Evolutionary conservation across 1,140 invertebrate genomes (phyloP), one percentile per base, ranked within the genome.

Genomic region (Neodiprion fabricii): DNA sequence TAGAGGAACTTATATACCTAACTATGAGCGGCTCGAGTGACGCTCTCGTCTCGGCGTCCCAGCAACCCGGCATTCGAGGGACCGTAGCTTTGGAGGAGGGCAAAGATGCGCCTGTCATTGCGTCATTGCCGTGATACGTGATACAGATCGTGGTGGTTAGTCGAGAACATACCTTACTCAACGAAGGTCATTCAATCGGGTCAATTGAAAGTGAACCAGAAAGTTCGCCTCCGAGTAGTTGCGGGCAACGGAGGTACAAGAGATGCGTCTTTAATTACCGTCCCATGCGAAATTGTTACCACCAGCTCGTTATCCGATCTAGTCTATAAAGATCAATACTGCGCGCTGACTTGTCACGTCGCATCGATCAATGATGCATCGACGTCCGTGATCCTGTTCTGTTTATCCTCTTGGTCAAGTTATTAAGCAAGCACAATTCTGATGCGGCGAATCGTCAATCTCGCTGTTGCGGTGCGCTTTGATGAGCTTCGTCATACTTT

Each of bases 121-220:
- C 53, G 53, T 61, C 53, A 61, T 61, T 61, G 9, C 4, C 53
- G 53, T 61, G 53, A 61, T 61, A 61, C 53, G 53, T 61, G 53
- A 61, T 61, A 61, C 53, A 61, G 53, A 61, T 61, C 53, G 53
- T 61, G 11, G 53, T 61, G 53, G 5, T 61, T 61, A 40, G 28
- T 61, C 53, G 53, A 17, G 28, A 61, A 17, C 53, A 61, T 61
- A 61, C 53, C 53, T 61, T 61, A 61, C 53, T 61, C n/a, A 61
- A 12, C 53, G 53, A 61, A 61, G 53, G 53, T 61, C 53, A 61
- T 12, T 9, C 53, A 61, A 61, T 61, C 53, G 53, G 53, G 53
- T 61, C 53, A 61, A 61, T 61, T 61, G 53, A 61, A 61, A 61
- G 53, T 61, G 53, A 14, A 61, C 53, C 53, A 61, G 53, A 61